phyloP scores from a whole-genome alignment of 2,797 vertebrate species.

The Falco peregrinus region DNA sequence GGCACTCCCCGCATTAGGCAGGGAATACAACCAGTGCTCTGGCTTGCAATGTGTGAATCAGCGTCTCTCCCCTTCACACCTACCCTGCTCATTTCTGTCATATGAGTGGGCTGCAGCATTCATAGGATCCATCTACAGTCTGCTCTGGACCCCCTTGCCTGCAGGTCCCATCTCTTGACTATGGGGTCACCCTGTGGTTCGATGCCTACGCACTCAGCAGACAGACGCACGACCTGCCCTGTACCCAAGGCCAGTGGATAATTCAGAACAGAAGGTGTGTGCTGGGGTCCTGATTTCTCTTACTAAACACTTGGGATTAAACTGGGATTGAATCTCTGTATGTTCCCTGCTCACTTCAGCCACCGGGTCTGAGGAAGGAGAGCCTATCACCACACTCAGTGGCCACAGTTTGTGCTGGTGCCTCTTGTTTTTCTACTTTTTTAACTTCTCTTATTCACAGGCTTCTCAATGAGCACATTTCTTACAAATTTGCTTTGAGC shows the following conservation, averaged over 20 bases:
- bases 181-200: slow-evolving; percentile 88
- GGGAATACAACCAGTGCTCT: neutral
- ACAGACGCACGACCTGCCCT: slow-evolving; percentile 81
- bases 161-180: slow-evolving; percentile 83
- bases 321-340: neutral
- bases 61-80: neutral
- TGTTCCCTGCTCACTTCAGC: neutral
- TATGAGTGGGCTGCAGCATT: neutral
- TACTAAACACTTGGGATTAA: neutral
- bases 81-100: neutral
- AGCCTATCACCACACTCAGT: neutral
- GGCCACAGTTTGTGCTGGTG: neutral
- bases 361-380: neutral
- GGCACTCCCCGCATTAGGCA: fast-evolving
- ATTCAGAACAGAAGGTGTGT: slow-evolving; percentile 89
- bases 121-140: neutral
- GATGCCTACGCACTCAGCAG: slow-evolving; percentile 87
- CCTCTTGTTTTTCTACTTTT: neutral
- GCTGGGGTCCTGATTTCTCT: neutral
- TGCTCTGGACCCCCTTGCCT: neutral
- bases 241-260: slow-evolving; percentile 91
- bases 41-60: too few relatives aligned
- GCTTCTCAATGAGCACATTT: neutral
- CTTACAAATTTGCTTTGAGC: neutral
- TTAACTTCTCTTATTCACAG: neutral